Percentiles rank a stretch among this genome's conserved stretches.
Conservation (phyloP, 2,113 vertebrate genomes). For the Toxostoma redivivum region DNA sequence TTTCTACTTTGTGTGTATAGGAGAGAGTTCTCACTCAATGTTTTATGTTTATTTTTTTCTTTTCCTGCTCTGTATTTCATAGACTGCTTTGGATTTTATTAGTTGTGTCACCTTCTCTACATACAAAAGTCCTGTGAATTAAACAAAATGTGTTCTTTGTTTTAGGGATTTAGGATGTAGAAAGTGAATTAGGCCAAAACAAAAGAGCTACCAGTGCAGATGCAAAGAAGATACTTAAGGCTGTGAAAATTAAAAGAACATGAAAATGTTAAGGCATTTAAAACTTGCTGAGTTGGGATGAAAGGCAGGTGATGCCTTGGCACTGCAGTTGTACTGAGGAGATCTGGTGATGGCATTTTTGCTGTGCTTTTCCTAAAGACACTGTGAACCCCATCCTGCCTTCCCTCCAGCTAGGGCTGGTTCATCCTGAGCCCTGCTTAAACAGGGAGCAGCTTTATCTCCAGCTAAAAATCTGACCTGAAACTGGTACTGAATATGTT, state of each 20-base stretch:
- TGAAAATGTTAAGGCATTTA: neutral
- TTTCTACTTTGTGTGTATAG: neutral
- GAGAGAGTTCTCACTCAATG: neutral
- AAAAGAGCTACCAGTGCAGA: neutral
- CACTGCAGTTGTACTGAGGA: neutral
- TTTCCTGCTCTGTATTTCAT: neutral
- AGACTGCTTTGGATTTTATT: neutral
- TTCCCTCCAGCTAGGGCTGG: neutral
- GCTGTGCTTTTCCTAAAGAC: neutral
- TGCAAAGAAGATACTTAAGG: neutral
- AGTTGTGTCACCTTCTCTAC: neutral
- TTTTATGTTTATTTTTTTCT: neutral
- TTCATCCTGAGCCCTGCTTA: neutral
- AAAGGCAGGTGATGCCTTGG: neutral
- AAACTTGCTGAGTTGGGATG: neutral
- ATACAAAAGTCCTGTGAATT: accelerated
- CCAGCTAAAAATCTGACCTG: neutral
- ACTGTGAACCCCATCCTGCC: neutral
- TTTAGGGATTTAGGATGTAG: neutral
- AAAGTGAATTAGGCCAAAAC: neutral
- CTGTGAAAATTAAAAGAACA: neutral
- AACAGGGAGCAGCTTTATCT: neutral
- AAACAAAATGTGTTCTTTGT: neutral
- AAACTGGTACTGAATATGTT: neutral
- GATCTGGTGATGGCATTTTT: neutral